Evolutionary conservation across 2,797 vertebrate genomes (phyloP).

Genomic region (Chromobotia macracanthus): DNA sequence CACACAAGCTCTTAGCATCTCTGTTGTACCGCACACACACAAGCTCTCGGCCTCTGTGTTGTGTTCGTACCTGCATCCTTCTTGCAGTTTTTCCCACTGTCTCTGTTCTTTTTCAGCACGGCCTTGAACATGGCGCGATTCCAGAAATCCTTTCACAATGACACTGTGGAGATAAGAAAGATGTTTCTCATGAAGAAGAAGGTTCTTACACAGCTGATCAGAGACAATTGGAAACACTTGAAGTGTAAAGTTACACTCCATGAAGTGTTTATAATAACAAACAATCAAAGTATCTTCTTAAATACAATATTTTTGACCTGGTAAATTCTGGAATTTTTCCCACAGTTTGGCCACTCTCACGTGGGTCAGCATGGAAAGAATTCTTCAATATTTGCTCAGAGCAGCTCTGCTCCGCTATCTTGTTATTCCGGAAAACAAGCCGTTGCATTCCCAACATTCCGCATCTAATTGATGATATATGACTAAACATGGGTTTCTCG

Average conservation of each 20-base stretch:
- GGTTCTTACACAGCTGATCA: not conserved
- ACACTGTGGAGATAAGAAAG: constrained; percentile 68
- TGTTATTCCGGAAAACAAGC: constrained; percentile 79
- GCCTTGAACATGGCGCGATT: constrained; percentile 91
- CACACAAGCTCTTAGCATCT: too few relatives aligned
- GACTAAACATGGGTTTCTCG: constrained; percentile 70
- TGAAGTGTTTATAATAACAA: not conserved
- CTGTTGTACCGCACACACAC: too few relatives aligned
- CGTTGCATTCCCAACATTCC: constrained; percentile 83
- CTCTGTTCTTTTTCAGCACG: constrained; percentile 96
- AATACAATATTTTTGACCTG: constrained; percentile 62
- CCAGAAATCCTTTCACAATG: constrained; percentile 66
- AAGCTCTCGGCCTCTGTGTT: too few relatives aligned
- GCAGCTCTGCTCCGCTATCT: constrained; percentile 76
- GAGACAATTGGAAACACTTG: not conserved
- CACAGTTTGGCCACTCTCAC: constrained; percentile 69
- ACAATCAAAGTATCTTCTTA: constrained; percentile 28
- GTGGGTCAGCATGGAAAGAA: constrained; percentile 73
- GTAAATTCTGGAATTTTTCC: constrained; percentile 71
- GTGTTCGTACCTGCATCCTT: constrained; percentile 88
- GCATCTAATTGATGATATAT: constrained; percentile 80
- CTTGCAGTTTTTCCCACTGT: constrained; percentile 89
- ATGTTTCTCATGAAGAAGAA: constrained; percentile 34
- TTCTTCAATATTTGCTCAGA: constrained; percentile 80
- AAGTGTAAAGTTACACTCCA: not conserved